Evolutionary conservation across 2,797 vertebrate species (phyloP).

Genomic region (Scolopax bukidnonensis): DNA sequence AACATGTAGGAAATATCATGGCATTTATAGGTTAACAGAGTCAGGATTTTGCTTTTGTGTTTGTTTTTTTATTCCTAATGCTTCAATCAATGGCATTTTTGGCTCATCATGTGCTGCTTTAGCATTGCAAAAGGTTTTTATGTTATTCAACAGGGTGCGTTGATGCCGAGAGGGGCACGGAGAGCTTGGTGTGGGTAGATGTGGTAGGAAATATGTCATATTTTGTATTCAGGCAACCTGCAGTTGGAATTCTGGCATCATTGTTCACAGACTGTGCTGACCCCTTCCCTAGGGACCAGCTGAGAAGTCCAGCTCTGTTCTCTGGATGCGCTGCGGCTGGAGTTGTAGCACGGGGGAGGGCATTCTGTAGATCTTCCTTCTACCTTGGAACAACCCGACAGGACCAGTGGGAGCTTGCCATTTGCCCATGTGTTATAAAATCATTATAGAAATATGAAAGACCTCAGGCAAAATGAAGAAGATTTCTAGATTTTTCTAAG

Average conservation of each 20-base stretch:
- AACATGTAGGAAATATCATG: not conserved
- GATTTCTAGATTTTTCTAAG: not conserved
- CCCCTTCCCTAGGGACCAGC: not conserved
- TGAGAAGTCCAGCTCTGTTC: fast-evolving
- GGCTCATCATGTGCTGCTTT: not conserved
- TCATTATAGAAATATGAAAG: not conserved
- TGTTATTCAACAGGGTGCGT: not conserved
- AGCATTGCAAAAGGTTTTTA: not conserved
- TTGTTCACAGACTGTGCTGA: not conserved
- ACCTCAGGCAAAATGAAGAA: not conserved
- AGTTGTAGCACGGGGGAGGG: no score
- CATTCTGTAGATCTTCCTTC: not conserved
- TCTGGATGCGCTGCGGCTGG: no score
- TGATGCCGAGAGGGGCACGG: not conserved
- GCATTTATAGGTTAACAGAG: not conserved
- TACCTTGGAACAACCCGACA: not conserved
- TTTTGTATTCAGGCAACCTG: not conserved
- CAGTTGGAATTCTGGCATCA: not conserved
- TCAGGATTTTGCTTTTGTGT: not conserved
- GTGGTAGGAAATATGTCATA: not conserved
- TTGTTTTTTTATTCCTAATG: not conserved
- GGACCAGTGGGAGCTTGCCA: not conserved
- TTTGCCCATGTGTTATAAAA: fast-evolving
- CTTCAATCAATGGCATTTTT: not conserved
- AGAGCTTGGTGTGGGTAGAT: no score